phyloP scores from a whole-genome alignment of 1,140 invertebrate genomes.

The Diorhabda sublineata region DNA sequence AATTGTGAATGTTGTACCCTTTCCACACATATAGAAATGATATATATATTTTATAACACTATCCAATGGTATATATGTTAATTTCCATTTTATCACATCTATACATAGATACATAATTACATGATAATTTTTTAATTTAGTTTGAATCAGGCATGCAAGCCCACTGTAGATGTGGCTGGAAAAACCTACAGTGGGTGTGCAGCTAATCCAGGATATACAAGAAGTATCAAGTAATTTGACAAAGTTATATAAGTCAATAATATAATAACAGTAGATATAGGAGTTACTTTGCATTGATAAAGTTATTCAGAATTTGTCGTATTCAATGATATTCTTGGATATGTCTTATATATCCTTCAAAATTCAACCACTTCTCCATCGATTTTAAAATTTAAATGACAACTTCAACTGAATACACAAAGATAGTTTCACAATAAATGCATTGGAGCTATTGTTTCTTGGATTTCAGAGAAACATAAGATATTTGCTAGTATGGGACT shows the following conservation, averaged over 20 bases:
- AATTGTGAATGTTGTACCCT: slow-evolving; percentile 47
- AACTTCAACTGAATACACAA: not conserved
- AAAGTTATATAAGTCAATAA: too few species aligned
- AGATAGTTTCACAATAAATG: not conserved
- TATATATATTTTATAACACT: slow-evolving; percentile 22
- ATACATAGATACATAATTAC: slow-evolving; percentile 41
- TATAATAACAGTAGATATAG: too few species aligned
- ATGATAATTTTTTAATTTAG: slow-evolving; percentile 24
- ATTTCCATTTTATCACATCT: slow-evolving; percentile 35
- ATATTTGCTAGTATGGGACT: not conserved
- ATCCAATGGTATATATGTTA: slow-evolving; percentile 24
- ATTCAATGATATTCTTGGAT: too few species aligned
- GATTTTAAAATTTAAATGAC: not conserved
- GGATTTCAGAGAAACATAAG: not conserved
- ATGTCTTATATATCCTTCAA: not conserved
- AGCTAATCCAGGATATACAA: slow-evolving; percentile 29
- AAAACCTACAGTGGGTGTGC: slow-evolving; percentile 43
- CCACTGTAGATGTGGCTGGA: slow-evolving; percentile 48
- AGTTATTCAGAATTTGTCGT: too few species aligned
- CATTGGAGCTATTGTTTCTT: not conserved
- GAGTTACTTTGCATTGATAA: too few species aligned
- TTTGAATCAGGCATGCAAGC: slow-evolving; percentile 33
- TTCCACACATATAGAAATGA: slow-evolving; percentile 45
- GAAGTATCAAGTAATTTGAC: not conserved
- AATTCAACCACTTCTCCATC: slow-evolving; percentile 7